Base-by-base conservation (phyloP, 2,113 vertebrate species). In the Circaetus cinerascens region DNA sequence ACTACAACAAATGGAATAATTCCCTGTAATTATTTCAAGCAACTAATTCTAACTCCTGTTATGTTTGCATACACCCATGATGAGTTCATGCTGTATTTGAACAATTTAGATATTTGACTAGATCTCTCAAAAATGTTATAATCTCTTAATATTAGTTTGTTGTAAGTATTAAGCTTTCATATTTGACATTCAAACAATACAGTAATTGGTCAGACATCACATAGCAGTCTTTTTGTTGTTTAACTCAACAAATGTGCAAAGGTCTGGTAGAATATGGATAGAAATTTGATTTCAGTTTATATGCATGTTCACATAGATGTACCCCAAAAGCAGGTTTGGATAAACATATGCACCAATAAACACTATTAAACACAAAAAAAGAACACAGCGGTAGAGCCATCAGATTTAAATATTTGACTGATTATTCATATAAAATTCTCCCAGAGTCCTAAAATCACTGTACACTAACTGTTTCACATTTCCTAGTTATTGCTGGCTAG, bases 1-100 rank as follows among this genome's bases (percentile, higher is more conserved):
- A 25, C 26, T 53, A 20, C 5, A 55, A 18, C 6, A 81, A 78
- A 27, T 1, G 5, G n/a, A 92, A 56, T 23, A 72, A 14, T 25
- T 71, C 11, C 5, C 1, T 6, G 13, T 41, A 40, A 68, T 25
- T 89, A n/a, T 50, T 93, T 74, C 36, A 75, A 26, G 4, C 2
- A 45, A 67, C 9, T 30, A 63, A 59, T 71, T 85, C 30, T 40
- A 17, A 43, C 19, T 87, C 8, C 29, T 23, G 1, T 45, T 84
- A n/a, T 5, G 13, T 41, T 74, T 5, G 3, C 6, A 0, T 40
- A 30, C 18, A 13, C 3, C 8, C 5, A 2, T 38, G 4, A 50
- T 32, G 16, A 53, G 5, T 72, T 96, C 7, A 21, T 15, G 29
- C 6, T 69, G 4, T 50, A 43, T 73, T 66, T 53, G 25, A 80